Conservation (phyloP, 2,797 vertebrate genomes). For the Acanthiza pusilla region DNA sequence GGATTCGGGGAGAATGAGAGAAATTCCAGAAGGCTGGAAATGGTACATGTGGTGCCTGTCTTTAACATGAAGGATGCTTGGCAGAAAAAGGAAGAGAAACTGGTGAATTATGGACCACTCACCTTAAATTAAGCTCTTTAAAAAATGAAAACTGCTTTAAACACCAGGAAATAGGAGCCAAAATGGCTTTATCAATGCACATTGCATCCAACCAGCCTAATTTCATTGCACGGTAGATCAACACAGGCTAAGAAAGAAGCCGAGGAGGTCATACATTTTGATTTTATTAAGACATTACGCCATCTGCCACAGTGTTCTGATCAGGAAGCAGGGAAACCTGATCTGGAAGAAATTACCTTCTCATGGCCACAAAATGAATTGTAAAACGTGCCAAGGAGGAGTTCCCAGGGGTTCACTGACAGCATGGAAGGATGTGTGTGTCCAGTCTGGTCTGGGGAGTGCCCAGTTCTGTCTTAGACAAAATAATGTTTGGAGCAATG, state of each 20-base stretch:
- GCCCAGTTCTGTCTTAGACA: not conserved
- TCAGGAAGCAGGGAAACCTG: not conserved
- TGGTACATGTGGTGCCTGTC: not conserved
- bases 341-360: not conserved
- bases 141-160: not conserved
- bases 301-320: not conserved
- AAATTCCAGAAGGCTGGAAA: not conserved
- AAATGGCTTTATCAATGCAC: not conserved
- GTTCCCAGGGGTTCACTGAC: not conserved
- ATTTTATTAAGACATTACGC: not conserved
- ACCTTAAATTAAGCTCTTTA: not conserved
- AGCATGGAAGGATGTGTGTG: not conserved
- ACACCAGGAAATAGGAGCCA: not conserved
- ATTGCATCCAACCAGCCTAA: not conserved
- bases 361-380: not conserved
- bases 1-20: not conserved
- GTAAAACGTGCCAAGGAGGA: not conserved
- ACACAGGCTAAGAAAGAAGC: not conserved
- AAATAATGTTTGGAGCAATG: not conserved
- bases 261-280: not conserved
- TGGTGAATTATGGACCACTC: not conserved
- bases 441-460: not conserved
- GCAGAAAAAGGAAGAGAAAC: not conserved
- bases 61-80: not conserved
- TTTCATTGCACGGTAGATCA: not conserved